Conservation (phyloP, 2,888 invertebrate genomes). For the Acanthosepion esculentum region DNA sequence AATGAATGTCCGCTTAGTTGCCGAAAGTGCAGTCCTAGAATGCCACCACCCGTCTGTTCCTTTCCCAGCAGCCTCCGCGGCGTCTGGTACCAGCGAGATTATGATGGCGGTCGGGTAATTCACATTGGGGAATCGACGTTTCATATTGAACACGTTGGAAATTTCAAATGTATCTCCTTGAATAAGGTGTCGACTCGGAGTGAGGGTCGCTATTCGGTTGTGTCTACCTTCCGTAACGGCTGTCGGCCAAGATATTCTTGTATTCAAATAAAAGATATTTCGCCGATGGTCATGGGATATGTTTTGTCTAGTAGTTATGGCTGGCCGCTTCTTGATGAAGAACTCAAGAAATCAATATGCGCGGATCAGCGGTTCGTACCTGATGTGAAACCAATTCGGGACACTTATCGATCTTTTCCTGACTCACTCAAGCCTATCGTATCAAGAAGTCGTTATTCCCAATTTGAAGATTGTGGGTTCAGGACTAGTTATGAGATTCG, state of each 20-base stretch:
- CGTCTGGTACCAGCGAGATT: conserved; percentile 58
- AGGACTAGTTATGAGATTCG: conserved; percentile 56
- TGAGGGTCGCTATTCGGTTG: conserved; percentile 59
- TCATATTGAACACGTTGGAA: conserved; percentile 58
- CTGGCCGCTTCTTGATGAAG: conserved; percentile 59
- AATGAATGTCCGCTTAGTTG: conserved; percentile 67
- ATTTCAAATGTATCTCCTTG: conserved; percentile 61
- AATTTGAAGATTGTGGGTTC: conserved; percentile 58
- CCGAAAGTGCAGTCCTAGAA: conserved; percentile 58
- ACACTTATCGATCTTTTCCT: conserved; percentile 58
- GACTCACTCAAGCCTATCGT: conserved; percentile 61
- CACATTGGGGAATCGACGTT: conserved; percentile 57
- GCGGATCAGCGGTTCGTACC: conserved; percentile 57
- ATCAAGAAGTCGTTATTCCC: conserved; percentile 50
- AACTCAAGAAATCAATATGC: conserved; percentile 57
- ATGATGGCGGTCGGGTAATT: conserved; percentile 50
- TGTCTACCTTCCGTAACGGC: conserved; percentile 64
- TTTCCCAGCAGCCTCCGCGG: conserved; percentile 61
- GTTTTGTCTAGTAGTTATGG: conserved; percentile 61
- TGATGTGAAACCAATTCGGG: conserved; percentile 61
- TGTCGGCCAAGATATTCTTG: conserved; percentile 68
- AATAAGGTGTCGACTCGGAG: conserved; percentile 56
- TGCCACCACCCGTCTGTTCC: conserved; percentile 58
- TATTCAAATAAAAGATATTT: conserved; percentile 58
- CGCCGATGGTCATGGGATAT: conserved; percentile 59